phyloP scores from a whole-genome alignment of 2,113 vertebrate species.

The Orycteropus afer region DNA sequence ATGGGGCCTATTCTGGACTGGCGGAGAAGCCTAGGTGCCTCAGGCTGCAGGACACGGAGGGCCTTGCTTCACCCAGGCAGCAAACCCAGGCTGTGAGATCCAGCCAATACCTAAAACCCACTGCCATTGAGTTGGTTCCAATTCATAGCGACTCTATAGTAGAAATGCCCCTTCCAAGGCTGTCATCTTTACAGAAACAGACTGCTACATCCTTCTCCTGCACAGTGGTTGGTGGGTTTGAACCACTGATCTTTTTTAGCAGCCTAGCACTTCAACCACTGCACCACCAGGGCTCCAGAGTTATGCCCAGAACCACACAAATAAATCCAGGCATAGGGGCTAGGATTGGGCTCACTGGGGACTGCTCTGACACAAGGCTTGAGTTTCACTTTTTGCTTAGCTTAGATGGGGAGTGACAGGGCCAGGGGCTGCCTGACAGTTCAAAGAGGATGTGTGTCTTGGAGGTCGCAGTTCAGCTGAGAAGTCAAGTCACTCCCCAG shows the following conservation, averaged over 20 bases:
- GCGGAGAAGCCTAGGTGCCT: neutral
- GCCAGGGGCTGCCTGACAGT: constrained; percentile 78
- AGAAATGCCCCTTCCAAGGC: neutral
- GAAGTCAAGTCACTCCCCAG: constrained; percentile 73
- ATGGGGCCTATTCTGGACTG: neutral
- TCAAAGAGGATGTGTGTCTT: constrained; percentile 82
- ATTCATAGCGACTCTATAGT: neutral
- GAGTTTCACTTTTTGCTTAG: constrained; percentile 83
- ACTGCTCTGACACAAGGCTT: constrained; percentile 73
- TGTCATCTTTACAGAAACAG: neutral
- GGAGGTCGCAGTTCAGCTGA: constrained; percentile 83
- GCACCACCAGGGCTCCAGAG: neutral
- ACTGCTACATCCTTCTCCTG: neutral
- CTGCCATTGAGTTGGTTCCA: neutral
- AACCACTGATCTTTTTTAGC: neutral
- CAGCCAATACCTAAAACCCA: no score
- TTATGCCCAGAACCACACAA: constrained; percentile 70
- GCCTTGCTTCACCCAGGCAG: neutral
- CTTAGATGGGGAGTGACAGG: constrained; percentile 79
- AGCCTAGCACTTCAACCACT: neutral
- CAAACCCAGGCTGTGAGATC: neutral
- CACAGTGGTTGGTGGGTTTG: neutral
- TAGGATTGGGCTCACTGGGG: constrained; percentile 52
- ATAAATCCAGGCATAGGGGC: constrained; percentile 75
- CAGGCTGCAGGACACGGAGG: neutral